Base-by-base conservation (phyloP, 1,140 invertebrate species). In the Globodera ellingtonae region DNA sequence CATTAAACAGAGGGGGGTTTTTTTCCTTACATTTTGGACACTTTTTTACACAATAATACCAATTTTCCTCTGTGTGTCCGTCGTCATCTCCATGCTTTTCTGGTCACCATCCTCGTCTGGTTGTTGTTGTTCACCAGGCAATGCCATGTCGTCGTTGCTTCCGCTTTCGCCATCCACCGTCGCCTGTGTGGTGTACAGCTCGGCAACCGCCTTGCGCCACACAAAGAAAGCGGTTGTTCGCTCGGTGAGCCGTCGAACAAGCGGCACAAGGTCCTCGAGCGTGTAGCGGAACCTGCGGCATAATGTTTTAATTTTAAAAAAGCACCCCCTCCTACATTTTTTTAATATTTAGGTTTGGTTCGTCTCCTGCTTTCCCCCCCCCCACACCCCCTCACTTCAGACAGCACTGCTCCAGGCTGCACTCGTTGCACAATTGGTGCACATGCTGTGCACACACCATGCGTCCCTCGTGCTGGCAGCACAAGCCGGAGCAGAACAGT, bases 381-480 rank as follows among this genome's bases (percentile, higher is more conserved):
- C 4, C 50, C 50, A 52, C 10, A 7, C 46, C 5, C n/a, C 13
- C 82, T 66, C 56, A 84, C 83, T 72, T 85, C 10, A 84, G 13
- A 35, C 52, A 62, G 46, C 56, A 83, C 67, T 84, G 79, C 10
- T 62, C 47, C 21, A 86, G 44, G n/a, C 44, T 46, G 62, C 84
- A 86, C 35, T 78, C 52, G 13, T 35, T n/a, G 52, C 84, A 86
- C 21, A 84, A 65, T 48, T 83, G 62, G 21, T 83, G 47, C 56
- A 86, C 72, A 44, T 84, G 83, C 66, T 81, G 47, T 18, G 72
- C 67, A n/a, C 83, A 84, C 21, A 81, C 83, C 44, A 84, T 72
- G 50, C 83, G 18, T 0, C 56, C 50, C 21, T 86, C 69, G 62
- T 79, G 81, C 21, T 73, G 59, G 52, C 84, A 84, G 15, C 66